Base-by-base conservation (phyloP, 2,113 vertebrate species). In the Thryonomys swinderianus region DNA sequence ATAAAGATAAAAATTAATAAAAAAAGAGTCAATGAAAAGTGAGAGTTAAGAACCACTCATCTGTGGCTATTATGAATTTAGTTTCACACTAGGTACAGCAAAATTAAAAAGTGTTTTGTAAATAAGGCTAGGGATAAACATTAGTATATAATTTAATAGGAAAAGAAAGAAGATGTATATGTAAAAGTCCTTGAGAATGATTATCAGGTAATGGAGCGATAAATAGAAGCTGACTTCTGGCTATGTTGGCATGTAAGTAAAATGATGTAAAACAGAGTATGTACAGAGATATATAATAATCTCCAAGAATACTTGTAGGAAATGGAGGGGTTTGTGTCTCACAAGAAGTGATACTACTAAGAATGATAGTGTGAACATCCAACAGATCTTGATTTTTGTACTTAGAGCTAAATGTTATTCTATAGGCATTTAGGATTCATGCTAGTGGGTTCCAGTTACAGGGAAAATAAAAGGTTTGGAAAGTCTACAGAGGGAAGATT, bases 141-240 rank as follows among this genome's bases (percentile, higher is more conserved):
- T 48, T 79, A 89, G 45, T 71, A 94, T 87, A 13, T 88, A 92
- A 66, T 88, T 76, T 74, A 80, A 81, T 32, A 66, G 0, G 37
- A 48, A 51, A 73, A 61, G 57, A 67, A 85, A 84, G 2, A 79
- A 94, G 51, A 59, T 6, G 40, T 2, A 55, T 23, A 27, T 17
- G n/a, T 8, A 51, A n/a, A 90, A 93, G 32, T 79, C 20, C 37
- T 83, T 64, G 17, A 59, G 57, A 84, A 90, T 51, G 11, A 62
- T 7, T 83, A 59, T 40, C 27, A 74, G n/a, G 17, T 85, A 59
- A 85, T 13, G 74, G 17, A 87, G 34, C 7, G 62, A 23, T 8
- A 61, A 81, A 90, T 32, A 73, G 62, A 92, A 88, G 3, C 30
- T 69, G 3, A 32, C 7, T 76, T 12, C 53, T 34, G 5, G 11